phyloP scores from a whole-genome alignment of 2,113 vertebrate genomes.

The Sylvia atricapilla region DNA sequence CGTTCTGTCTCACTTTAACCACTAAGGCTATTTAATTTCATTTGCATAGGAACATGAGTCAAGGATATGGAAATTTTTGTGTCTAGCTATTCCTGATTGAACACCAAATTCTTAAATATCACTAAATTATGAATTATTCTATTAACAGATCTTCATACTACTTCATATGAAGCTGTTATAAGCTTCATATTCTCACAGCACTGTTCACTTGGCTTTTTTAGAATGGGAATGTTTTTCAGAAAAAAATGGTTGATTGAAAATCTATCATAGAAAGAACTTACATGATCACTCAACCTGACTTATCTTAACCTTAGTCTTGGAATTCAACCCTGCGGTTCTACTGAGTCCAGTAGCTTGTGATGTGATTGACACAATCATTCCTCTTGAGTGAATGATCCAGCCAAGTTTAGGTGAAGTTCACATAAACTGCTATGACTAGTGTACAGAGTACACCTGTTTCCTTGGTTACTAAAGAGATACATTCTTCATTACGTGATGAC shows the following conservation, averaged over 20 bases:
- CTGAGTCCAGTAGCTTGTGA: not conserved
- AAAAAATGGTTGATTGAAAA: not conserved
- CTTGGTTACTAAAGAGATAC: not conserved
- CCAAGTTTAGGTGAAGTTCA: not conserved
- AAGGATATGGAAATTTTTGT: not conserved
- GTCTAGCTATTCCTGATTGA: not conserved
- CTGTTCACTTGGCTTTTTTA: not conserved
- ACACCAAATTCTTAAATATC: not conserved
- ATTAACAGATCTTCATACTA: not conserved
- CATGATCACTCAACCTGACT: not conserved
- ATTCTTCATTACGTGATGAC: not conserved
- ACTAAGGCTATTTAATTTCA: not conserved
- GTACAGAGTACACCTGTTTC: not conserved
- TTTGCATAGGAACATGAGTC: not conserved
- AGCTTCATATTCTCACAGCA: not conserved
- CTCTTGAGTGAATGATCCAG: not conserved
- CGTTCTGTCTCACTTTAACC: not conserved
- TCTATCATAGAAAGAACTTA: not conserved
- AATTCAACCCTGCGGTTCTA: not conserved
- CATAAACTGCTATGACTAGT: not conserved
- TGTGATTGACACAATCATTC: not conserved
- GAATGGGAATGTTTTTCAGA: not conserved
- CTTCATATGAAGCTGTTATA: not conserved
- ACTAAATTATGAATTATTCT: not conserved
- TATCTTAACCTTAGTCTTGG: not conserved